phyloP scores from a whole-genome alignment of 2,797 vertebrate species.

The Odontamblyopus lacepedii region DNA sequence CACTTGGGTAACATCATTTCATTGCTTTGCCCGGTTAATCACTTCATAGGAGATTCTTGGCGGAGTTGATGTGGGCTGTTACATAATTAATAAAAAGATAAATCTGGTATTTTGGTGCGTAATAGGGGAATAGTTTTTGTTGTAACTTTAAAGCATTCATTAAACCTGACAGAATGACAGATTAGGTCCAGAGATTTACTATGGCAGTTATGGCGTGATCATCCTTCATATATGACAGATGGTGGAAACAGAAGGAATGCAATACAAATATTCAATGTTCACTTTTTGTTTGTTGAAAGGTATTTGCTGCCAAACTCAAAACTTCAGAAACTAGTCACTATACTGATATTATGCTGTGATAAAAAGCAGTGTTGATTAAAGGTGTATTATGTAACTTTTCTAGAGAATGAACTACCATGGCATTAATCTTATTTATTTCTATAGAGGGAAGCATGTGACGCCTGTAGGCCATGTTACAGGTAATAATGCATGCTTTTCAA shows the following conservation, averaged over 20 bases:
- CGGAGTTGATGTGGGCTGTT: conserved; percentile 11
- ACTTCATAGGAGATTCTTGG: conserved; percentile 24
- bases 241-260: background rate
- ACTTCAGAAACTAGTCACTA: background rate
- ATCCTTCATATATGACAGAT: background rate
- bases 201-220: background rate
- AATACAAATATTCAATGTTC: background rate
- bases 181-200: background rate
- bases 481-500: background rate
- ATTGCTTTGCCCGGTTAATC: conserved; percentile 8
- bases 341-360: background rate
- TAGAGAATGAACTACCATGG: background rate
- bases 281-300: conserved; percentile 1
- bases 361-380: too few species aligned
- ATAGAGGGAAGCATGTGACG: too few species aligned
- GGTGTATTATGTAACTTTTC: background rate
- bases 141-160: background rate
- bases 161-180: background rate
- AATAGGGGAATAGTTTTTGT: conserved; percentile 1
- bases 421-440: too few species aligned
- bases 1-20: conserved; percentile 25
- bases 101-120: conserved; percentile 15
- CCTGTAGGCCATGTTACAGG: too few species aligned
- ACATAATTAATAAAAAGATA: conserved; percentile 11
- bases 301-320: background rate